Percentiles rank a stretch among this genome's conserved stretches.
phyloP scores from a whole-genome alignment of 2,888 invertebrate species.

The Eristalis tenax region DNA sequence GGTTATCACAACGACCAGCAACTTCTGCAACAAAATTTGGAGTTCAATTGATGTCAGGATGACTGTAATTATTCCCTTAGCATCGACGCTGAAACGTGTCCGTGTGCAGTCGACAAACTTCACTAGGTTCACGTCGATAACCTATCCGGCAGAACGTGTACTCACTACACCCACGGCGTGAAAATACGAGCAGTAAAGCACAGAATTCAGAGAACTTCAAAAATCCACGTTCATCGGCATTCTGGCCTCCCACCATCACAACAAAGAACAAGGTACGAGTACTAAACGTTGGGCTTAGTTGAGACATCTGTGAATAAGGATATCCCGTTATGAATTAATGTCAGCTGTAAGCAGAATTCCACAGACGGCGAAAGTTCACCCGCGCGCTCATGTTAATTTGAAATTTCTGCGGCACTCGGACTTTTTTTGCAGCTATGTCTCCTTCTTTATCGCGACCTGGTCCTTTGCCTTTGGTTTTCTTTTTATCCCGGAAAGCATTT shows the following conservation, averaged over 20 bases:
- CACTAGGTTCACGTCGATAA: slow-evolving; percentile 30
- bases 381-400: slow-evolving; percentile 46
- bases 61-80: no score
- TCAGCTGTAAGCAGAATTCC: slow-evolving; percentile 46
- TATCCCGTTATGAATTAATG: slow-evolving; percentile 61
- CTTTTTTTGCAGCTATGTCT: background rate
- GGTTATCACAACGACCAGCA: no score
- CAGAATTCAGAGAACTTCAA: background rate
- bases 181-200: background rate
- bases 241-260: background rate
- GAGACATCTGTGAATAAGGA: slow-evolving; percentile 56
- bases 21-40: no score
- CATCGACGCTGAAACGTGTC: no score
- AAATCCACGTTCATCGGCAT: background rate
- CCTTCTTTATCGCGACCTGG: slow-evolving; percentile 26
- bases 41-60: no score
- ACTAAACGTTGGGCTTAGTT: slow-evolving; percentile 38
- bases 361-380: slow-evolving; percentile 17
- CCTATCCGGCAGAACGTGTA: slow-evolving; percentile 2
- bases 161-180: background rate
- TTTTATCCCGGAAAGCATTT: slow-evolving; percentile 43
- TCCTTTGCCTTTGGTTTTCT: slow-evolving; percentile 13
- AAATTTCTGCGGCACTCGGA: slow-evolving; percentile 16
- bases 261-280: background rate
- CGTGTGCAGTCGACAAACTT: background rate